A percentile compares a stretch with the other conserved stretches of the same genome.
Evolutionary conservation across 1,140 invertebrate genomes (phyloP).

Genomic region (Nilaparvata lugens): DNA sequence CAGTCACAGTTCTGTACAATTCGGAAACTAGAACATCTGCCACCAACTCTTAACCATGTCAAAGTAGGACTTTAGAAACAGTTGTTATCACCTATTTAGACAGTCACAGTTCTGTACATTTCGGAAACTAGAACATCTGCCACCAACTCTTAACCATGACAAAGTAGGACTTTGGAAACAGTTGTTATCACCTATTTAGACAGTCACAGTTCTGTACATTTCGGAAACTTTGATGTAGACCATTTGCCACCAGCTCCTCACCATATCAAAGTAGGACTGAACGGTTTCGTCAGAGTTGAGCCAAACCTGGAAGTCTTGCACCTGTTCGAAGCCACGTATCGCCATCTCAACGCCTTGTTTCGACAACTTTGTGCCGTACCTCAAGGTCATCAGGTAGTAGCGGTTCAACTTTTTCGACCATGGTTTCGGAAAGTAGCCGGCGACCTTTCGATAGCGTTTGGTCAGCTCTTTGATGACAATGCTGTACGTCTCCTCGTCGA

Average conservation of each 20-base stretch:
- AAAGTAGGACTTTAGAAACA: too few species aligned
- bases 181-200: too few species aligned
- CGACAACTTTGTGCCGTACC: background rate
- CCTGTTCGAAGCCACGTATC: background rate
- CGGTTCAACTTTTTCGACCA: background rate
- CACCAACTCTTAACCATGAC: too few species aligned
- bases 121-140: too few species aligned
- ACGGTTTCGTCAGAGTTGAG: background rate
- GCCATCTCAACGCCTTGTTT: background rate
- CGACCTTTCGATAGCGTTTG: background rate
- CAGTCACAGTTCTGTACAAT: too few species aligned
- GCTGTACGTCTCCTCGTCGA: background rate
- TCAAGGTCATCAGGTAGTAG: background rate
- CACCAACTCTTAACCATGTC: too few species aligned
- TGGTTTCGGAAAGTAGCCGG: background rate
- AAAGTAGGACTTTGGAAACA: too few species aligned
- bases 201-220: background rate
- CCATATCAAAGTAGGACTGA: background rate
- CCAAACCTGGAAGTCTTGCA: background rate
- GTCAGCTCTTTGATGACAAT: background rate
- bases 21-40: too few species aligned
- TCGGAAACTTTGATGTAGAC: background rate
- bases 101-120: too few species aligned
- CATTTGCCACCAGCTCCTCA: background rate
- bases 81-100: too few species aligned